Evolutionary conservation across 2,113 vertebrate species (phyloP).

Genomic region (Rissa tridactyla): DNA sequence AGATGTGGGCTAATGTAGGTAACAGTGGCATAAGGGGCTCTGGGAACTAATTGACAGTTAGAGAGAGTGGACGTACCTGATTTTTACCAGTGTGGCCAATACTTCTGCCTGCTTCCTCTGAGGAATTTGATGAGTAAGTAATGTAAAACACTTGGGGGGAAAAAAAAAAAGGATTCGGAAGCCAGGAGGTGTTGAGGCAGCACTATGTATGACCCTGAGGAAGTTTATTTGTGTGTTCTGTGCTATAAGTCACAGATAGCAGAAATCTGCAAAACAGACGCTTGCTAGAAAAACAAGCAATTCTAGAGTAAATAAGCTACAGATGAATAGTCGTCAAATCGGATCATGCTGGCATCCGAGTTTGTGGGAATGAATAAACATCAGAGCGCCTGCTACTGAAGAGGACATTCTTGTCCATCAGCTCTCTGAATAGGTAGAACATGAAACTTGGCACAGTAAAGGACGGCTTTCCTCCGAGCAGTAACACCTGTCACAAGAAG

Average conservation of each 20-base stretch:
- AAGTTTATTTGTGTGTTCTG: conserved; percentile 4
- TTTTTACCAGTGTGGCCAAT: not conserved
- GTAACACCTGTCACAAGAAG: not conserved
- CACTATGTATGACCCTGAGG: not conserved
- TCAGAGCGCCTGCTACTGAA: not conserved
- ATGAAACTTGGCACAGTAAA: not conserved
- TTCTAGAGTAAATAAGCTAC: conserved; percentile 21
- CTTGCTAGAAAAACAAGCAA: conserved; percentile 15
- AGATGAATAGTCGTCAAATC: not conserved
- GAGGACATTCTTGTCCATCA: not conserved
- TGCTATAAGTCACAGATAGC: not conserved
- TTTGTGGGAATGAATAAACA: not conserved
- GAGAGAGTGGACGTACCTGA: not conserved
- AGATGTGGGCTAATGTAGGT: not conserved
- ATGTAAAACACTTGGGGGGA: not conserved
- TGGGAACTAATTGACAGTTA: not conserved
- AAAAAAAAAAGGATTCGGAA: not conserved
- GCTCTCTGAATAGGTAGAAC: not conserved
- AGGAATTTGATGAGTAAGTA: not conserved
- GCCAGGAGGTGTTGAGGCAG: not conserved
- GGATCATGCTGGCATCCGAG: not conserved
- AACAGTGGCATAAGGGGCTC: not conserved
- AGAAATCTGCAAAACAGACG: not conserved
- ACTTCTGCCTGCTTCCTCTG: not conserved
- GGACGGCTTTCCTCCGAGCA: too few relatives aligned